A percentile compares a stretch with the other conserved stretches of the same genome.
phyloP scores from a whole-genome alignment of 2,888 invertebrate genomes.

The Lampropteryx suffumata region DNA sequence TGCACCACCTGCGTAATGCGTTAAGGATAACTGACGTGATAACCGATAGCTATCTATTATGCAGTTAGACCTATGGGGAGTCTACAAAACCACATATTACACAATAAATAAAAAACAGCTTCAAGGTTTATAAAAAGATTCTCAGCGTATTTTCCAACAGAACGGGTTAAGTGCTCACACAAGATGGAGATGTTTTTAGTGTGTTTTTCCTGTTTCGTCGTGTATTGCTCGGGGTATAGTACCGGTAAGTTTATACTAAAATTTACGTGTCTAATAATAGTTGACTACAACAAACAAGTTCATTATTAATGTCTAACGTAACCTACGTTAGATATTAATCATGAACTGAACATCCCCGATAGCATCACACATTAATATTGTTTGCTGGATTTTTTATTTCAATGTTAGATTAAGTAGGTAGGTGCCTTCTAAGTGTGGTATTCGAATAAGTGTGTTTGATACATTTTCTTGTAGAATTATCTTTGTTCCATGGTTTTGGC shows the following conservation, averaged over 20 bases:
- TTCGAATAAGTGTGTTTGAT: slow-evolving; percentile 75
- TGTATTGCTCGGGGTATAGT: slow-evolving; percentile 22
- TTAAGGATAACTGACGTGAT: too few species aligned
- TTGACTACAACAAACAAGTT: too few species aligned
- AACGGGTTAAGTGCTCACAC: slow-evolving; percentile 27
- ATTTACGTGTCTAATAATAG: too few species aligned
- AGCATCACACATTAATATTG: too few species aligned
- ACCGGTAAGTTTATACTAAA: slow-evolving; percentile 21
- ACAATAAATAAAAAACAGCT: too few species aligned
- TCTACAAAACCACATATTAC: too few species aligned
- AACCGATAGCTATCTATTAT: too few species aligned
- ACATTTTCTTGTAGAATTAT: slow-evolving; percentile 61
- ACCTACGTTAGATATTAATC: slow-evolving; percentile 77
- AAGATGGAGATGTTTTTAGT: slow-evolving; percentile 30
- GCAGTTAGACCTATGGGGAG: too few species aligned
- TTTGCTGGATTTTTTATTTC: slow-evolving; percentile 43
- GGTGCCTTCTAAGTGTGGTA: slow-evolving; percentile 36
- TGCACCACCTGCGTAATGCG: too few species aligned
- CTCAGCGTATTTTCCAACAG: neutral
- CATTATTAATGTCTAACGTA: too few species aligned
- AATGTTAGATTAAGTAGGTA: slow-evolving; percentile 41
- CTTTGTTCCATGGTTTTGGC: slow-evolving; percentile 73
- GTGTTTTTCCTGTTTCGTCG: slow-evolving; percentile 32
- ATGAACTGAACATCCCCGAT: too few species aligned
- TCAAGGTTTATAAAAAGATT: slow-evolving; percentile 18